Conservation (phyloP, 2,113 vertebrate genomes). For the Acrocephalus kingi region DNA sequence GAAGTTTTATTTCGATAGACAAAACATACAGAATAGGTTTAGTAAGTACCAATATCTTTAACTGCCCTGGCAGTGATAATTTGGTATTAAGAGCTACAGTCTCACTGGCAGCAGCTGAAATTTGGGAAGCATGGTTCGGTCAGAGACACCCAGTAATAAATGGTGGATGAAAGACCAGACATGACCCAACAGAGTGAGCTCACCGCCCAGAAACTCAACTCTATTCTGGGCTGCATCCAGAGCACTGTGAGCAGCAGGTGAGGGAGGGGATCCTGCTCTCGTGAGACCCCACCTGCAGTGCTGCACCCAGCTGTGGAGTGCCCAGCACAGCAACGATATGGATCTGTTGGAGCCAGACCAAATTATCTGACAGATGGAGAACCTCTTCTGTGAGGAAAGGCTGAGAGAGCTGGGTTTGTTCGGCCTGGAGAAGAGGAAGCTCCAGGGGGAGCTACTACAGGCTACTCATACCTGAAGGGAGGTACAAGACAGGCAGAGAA, state of each 20-base stretch:
- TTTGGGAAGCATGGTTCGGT: background rate
- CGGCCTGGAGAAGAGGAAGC: no score
- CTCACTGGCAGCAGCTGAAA: background rate
- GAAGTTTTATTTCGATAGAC: background rate
- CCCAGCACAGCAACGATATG: background rate
- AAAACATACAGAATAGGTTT: background rate
- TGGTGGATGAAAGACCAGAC: background rate
- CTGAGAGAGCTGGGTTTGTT: background rate
- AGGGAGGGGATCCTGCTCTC: background rate
- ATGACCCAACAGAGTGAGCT: background rate
- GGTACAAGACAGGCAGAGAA: no score
- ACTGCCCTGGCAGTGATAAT: background rate
- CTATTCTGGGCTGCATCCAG: no score
- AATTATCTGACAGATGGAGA: background rate
- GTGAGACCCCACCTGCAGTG: background rate
- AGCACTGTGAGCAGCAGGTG: background rate
- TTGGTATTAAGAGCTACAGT: background rate
- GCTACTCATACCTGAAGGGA: background rate
- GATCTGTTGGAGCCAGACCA: rapidly evolving
- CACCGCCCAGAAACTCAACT: background rate
- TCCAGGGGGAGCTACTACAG: background rate
- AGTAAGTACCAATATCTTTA: background rate
- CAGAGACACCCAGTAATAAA: background rate
- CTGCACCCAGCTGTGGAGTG: background rate
- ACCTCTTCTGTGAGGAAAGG: background rate